These are phyloP conservation scores for Digitonthophagus gazella DNA, from an alignment of 2,888 invertebrate species.

Conservation along the genomic window DNA sequence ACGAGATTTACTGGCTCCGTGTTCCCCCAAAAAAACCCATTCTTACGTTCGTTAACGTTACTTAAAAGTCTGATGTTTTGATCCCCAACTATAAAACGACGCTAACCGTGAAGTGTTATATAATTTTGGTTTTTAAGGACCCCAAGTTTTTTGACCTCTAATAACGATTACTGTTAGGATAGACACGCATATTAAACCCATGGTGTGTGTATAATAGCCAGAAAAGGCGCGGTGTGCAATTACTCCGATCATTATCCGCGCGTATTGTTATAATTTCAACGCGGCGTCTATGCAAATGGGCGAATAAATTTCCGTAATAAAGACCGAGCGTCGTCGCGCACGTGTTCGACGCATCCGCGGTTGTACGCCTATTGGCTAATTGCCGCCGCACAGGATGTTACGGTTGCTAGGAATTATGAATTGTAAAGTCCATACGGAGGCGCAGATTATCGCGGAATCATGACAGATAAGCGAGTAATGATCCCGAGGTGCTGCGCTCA, in stretches of 20 bases:
- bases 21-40: background rate
- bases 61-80: background rate
- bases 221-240: background rate
- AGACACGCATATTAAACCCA: background rate
- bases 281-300: conserved; percentile 14
- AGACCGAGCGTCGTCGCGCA: background rate
- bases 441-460: conserved; percentile 18
- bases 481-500: conserved; percentile 7
- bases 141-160: background rate
- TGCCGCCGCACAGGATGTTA: conserved; percentile 38
- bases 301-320: conserved; percentile 19
- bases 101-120: too few relatives aligned
- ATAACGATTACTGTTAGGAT: background rate
- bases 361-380: conserved; percentile 25
- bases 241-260: background rate
- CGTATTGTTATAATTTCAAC: conserved; percentile 9
- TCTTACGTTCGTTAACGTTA: background rate
- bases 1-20: background rate
- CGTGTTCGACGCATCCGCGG: conserved; percentile 3
- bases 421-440: conserved; percentile 45
- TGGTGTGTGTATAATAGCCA: background rate
- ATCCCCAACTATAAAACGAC: background rate
- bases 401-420: conserved; percentile 45
- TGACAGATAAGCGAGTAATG: conserved; percentile 19
- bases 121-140: too few relatives aligned